Evolutionary conservation across 2,888 invertebrate genomes (phyloP).

Genomic region (Leptothorax acervorum): DNA sequence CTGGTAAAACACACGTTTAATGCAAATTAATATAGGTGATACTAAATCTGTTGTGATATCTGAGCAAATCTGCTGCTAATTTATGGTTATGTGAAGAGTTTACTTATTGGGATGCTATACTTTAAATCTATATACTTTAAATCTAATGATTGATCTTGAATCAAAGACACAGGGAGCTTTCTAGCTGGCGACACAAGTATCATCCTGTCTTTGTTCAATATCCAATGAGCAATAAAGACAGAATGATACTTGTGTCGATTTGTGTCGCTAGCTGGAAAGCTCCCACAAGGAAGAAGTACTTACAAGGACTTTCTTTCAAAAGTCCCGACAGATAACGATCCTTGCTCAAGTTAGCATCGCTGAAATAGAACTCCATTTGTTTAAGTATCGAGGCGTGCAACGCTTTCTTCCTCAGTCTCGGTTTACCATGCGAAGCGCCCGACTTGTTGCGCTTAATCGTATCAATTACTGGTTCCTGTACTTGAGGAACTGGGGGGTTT

Average conservation of each 20-base stretch:
- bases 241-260: no score
- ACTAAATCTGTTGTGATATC: background rate
- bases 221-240: no score
- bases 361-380: conserved; percentile 98
- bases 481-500: conserved; percentile 82
- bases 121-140: no score
- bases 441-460: conserved; percentile 57
- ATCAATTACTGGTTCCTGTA: conserved; percentile 70
- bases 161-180: background rate
- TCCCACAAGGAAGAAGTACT: conserved; percentile 76
- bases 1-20: background rate
- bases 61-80: background rate
- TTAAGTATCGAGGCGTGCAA: conserved; percentile 90
- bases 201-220: no score
- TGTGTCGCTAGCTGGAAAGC: no score
- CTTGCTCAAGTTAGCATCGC: conserved; percentile 96
- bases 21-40: background rate
- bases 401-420: conserved; percentile 91
- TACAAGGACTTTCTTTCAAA: conserved; percentile 90
- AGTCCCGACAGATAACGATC: conserved; percentile 93
- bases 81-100: background rate
- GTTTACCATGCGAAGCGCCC: conserved; percentile 84
- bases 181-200: no score
- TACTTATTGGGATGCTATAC: background rate
- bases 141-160: background rate